These are phyloP conservation scores for Drosophila percnosoma DNA, from an alignment of 2,888 invertebrate species.

Conservation along the genomic window DNA sequence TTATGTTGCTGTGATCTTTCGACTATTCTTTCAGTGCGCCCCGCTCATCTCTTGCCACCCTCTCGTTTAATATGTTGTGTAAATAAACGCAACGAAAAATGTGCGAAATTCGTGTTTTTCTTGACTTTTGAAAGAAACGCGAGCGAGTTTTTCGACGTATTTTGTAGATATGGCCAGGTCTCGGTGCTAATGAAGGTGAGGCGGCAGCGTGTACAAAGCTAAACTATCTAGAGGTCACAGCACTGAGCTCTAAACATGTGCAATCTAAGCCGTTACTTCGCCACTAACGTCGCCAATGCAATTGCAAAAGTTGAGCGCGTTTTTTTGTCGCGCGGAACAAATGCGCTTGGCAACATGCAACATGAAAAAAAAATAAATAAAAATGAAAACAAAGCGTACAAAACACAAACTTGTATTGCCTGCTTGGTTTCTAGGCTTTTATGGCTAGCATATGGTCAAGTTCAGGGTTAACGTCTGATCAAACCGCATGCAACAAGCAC, in stretches of 20 bases:
- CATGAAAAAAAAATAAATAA: neutral
- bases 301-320: constrained; percentile 32
- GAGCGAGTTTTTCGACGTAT: constrained; percentile 28
- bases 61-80: constrained; percentile 34
- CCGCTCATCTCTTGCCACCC: neutral
- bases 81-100: constrained; percentile 40
- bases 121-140: constrained; percentile 49
- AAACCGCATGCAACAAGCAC: constrained; percentile 25
- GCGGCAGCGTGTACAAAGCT: constrained; percentile 12
- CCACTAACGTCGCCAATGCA: constrained; percentile 22
- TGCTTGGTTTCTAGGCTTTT: constrained; percentile 35
- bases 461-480: constrained; percentile 57
- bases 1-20: neutral
- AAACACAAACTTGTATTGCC: constrained; percentile 35
- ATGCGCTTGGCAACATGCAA: constrained; percentile 21
- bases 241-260: constrained; percentile 27
- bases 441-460: constrained; percentile 59
- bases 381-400: neutral
- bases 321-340: constrained; percentile 21
- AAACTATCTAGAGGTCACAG: constrained; percentile 44
- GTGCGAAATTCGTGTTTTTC: constrained; percentile 59
- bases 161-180: constrained; percentile 33
- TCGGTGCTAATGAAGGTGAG: constrained; percentile 55
- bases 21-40: neutral
- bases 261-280: constrained; percentile 24